Evolutionary conservation across 2,888 invertebrate genomes (phyloP).

Genomic region (Deroplatys truncata): DNA sequence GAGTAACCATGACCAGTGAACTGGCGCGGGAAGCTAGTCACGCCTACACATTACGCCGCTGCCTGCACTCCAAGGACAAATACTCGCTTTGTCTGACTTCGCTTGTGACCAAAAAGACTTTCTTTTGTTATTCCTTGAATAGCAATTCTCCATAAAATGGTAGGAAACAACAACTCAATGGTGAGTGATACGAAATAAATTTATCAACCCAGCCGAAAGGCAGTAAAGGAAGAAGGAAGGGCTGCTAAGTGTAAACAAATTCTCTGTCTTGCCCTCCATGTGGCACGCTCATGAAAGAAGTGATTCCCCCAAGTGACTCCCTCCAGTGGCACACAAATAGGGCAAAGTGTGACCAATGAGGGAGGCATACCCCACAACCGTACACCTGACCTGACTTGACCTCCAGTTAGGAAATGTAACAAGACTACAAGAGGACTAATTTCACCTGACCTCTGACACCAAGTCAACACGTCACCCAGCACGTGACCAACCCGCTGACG

Average conservation of each 20-base stretch:
- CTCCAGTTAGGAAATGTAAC: background rate
- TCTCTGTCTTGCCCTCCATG: background rate
- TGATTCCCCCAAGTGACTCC: background rate
- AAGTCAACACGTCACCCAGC: constrained; percentile 12
- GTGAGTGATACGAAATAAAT: no score
- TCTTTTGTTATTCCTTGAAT: no score
- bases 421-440: background rate
- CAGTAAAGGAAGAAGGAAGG: background rate
- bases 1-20: no score
- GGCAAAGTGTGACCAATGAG: background rate
- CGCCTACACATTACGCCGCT: no score
- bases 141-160: no score
- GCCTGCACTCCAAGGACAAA: no score
- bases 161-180: no score
- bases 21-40: no score
- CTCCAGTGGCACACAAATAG: background rate
- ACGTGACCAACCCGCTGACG: constrained; percentile 8
- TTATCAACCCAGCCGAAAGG: no score
- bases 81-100: no score
- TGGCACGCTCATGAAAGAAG: background rate
- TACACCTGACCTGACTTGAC: background rate
- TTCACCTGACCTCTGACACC: constrained; percentile 16
- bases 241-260: background rate
- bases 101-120: no score
- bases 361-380: background rate